These are phyloP conservation scores for Theonella swinhoei DNA, from an alignment of 37 sponge, comb jelly and placozoan genomes.

Conservation along the genomic window DNA sequence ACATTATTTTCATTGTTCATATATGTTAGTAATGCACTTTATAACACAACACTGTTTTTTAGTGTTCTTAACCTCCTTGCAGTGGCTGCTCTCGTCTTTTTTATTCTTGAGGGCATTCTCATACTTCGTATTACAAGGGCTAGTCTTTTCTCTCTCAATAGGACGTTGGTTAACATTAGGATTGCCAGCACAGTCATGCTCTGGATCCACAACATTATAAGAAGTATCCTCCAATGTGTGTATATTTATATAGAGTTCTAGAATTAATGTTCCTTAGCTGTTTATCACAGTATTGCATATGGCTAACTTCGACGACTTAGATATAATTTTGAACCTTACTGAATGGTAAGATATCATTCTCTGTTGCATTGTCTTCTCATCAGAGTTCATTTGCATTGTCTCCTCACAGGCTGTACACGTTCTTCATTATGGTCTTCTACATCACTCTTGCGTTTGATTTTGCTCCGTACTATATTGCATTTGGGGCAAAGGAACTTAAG, in stretches of 20 bases:
- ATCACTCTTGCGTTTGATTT: slow-evolving; percentile 3
- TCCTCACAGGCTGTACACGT: too few relatives aligned
- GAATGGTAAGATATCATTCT: too few relatives aligned
- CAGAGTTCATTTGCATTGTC: too few relatives aligned
- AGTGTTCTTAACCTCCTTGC: not conserved
- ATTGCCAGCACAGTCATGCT: not conserved
- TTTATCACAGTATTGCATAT: too few relatives aligned
- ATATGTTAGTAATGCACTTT: slow-evolving; percentile 49
- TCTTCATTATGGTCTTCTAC: slow-evolving; percentile 11
- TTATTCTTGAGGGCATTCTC: slow-evolving; percentile 36
- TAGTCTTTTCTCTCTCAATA: not conserved
- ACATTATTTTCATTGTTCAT: slow-evolving; percentile 60
- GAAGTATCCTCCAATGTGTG: slow-evolving; percentile 34
- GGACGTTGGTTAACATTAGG: not conserved
- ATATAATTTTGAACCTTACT: too few relatives aligned
- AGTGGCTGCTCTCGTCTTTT: slow-evolving; percentile 58
- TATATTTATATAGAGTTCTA: too few relatives aligned
- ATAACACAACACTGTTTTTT: too few relatives aligned
- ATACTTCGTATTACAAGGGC: slow-evolving; percentile 30
- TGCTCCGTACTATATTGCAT: not conserved
- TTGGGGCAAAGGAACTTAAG: too few relatives aligned
- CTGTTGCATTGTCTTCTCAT: too few relatives aligned
- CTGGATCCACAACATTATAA: not conserved
- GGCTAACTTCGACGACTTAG: too few relatives aligned
- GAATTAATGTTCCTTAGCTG: too few relatives aligned